phyloP scores from a whole-genome alignment of 2,113 vertebrate genomes.

The Saccopteryx bilineata region DNA sequence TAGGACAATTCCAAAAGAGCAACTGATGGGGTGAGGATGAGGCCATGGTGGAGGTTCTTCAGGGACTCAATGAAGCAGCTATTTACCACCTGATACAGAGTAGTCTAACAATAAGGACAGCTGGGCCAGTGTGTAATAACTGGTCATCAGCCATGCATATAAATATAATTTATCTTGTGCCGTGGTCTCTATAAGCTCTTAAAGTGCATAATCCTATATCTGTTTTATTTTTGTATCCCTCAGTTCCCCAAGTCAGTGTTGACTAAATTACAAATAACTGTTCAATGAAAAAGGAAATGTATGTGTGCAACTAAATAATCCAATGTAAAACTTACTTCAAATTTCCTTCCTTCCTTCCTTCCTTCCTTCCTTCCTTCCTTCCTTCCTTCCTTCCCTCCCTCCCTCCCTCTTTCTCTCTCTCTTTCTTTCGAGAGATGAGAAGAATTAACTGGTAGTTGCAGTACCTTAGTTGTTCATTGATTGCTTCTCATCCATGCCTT shows the following conservation, averaged over 20 bases:
- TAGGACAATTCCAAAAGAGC: neutral
- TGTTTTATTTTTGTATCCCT: neutral
- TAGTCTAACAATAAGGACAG: constrained; percentile 1
- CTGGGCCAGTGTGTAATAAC: neutral
- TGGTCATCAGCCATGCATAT: neutral
- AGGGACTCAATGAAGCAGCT: constrained; percentile 10
- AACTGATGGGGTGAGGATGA: neutral
- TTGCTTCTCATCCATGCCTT: no score
- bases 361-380: no score
- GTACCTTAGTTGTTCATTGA: no score
- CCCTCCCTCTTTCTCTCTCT: no score
- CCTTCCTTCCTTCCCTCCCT: no score
- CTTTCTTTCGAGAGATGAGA: no score
- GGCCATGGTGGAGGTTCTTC: neutral
- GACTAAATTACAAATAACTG: constrained; percentile 39
- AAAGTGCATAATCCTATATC: neutral
- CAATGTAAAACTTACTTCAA: neutral
- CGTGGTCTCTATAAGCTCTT: neutral
- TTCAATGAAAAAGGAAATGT: constrained; percentile 45
- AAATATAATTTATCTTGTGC: neutral
- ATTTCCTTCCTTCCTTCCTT: neutral
- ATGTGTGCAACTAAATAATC: constrained; percentile 52
- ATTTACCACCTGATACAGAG: neutral
- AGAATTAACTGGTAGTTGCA: no score
- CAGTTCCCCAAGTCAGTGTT: neutral